Evolutionary conservation across 2,797 vertebrate genomes (phyloP), one percentile per base, ranked within the genome.

Genomic region (Typhlichthys eigenmanni): DNA sequence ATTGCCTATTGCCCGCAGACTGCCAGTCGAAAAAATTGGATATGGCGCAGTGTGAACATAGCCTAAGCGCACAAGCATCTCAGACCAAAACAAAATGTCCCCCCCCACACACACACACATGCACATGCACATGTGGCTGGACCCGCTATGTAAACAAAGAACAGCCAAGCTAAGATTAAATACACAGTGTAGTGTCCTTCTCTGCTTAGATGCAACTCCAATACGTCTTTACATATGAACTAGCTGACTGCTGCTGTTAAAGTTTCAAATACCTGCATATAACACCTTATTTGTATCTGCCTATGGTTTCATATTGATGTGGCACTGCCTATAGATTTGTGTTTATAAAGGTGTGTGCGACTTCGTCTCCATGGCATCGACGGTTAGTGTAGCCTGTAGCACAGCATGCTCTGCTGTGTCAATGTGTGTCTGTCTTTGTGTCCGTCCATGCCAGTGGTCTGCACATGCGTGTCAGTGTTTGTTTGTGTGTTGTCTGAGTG

Each of bases 401-500:
- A 14, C 17, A 24, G 16, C 16, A 14, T 51, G 50, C 38, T 54
- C 52, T 54, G 52, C 54, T 43, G 9, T 55, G 29, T 55, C 29
- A 13, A 10, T 61, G 58, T 50, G 19, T 56, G 54, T 55, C 11
- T 7, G 34, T 45, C 49, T 53, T 34, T 48, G 29, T 45, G 14
- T 17, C 47, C 46, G 34, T 51, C 45, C 19, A 24, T 38, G 24
- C 11, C 5, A 49, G 17, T 60, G 58, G 47, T 38, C 6, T 16
- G 7, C 38, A 38, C 54, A 5, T 55, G 13, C 19, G 32, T 60
- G 13, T 29, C 13, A 56, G 5, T 59, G n/a, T 55, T 11, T 60
- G 11, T 24, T 1, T 43, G 49, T 55, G 3, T 46, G 59, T 57
- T 12, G 34, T 51, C 74, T 32, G 76, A 79, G 78, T 82, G 83